phyloP scores from a whole-genome alignment of 2,113 vertebrate species.

The Morphnarchus princeps region DNA sequence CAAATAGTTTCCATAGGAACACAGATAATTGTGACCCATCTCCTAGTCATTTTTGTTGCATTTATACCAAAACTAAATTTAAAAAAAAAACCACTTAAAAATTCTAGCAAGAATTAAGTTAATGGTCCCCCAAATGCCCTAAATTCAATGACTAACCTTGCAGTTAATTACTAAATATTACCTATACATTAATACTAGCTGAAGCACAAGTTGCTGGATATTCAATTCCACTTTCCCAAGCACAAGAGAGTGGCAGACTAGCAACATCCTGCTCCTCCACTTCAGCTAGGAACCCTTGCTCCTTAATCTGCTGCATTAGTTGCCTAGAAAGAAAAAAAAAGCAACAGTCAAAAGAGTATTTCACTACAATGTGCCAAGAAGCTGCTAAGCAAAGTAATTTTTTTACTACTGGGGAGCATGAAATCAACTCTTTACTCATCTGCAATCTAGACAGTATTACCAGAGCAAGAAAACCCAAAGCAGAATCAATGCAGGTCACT shows the following conservation, averaged over 20 bases:
- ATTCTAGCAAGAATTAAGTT: constrained; percentile 76
- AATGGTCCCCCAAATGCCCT: constrained; percentile 71
- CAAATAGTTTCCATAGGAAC: constrained; percentile 98
- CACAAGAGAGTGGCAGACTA: constrained; percentile 83
- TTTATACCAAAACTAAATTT: constrained; percentile 64
- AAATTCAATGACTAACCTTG: constrained; percentile 57
- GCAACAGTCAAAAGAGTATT: neutral
- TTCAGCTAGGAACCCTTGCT: constrained; percentile 70
- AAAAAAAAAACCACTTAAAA: constrained; percentile 66
- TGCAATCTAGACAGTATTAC: neutral
- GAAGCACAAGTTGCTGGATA: constrained; percentile 78
- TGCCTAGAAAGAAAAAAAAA: constrained; percentile 72
- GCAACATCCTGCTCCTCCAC: constrained; percentile 73
- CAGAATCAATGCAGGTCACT: neutral
- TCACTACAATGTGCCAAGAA: neutral
- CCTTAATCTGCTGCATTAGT: constrained; percentile 84
- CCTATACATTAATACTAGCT: constrained; percentile 80
- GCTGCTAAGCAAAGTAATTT: neutral
- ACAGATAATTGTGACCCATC: constrained; percentile 88
- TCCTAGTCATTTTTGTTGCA: constrained; percentile 78
- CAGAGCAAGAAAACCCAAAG: neutral
- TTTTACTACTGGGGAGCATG: neutral
- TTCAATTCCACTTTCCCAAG: constrained; percentile 85
- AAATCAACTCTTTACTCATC: neutral
- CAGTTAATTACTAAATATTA: constrained; percentile 42